A percentile compares a stretch with the other conserved stretches of the same genome.
These are phyloP conservation scores for Protonibea diacanthus DNA, from an alignment of 2,797 vertebrate genomes.

Conservation along the genomic window DNA sequence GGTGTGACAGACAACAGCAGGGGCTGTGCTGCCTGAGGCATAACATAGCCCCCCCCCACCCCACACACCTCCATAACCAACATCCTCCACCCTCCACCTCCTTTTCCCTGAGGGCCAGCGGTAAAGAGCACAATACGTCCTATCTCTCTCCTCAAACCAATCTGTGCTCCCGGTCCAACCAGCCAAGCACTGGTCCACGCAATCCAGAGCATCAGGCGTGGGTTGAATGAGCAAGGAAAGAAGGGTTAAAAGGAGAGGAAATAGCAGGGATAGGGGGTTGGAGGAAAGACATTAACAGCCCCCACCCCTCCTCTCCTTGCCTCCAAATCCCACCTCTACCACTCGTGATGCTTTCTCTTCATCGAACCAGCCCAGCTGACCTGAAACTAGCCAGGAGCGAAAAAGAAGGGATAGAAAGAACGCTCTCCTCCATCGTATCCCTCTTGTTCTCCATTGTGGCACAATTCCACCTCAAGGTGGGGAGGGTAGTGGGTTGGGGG, in stretches of 20 bases:
- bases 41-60: slow-evolving; percentile 31
- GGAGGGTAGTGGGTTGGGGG: slow-evolving; percentile 1
- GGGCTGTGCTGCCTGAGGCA: slow-evolving; percentile 69
- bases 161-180: slow-evolving; percentile 42
- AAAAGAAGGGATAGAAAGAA: slow-evolving; percentile 20
- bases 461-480: slow-evolving; percentile 41
- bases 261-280: slow-evolving; percentile 20
- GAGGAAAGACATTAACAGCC: slow-evolving; percentile 12
- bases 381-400: slow-evolving; percentile 55
- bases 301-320: neutral
- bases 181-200: slow-evolving; percentile 38
- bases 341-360: slow-evolving; percentile 38
- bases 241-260: slow-evolving; percentile 47
- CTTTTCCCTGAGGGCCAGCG: slow-evolving; percentile 60
- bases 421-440: slow-evolving; percentile 21
- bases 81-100: slow-evolving; percentile 51
- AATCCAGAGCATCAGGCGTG: slow-evolving; percentile 46
- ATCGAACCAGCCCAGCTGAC: slow-evolving; percentile 40
- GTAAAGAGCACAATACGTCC: slow-evolving; percentile 75
- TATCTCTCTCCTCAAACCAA: slow-evolving; percentile 51
- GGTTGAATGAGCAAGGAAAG: slow-evolving; percentile 58
- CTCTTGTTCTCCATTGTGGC: slow-evolving; percentile 50
- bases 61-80: slow-evolving; percentile 50
- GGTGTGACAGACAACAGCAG: slow-evolving; percentile 76
- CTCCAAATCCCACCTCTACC: slow-evolving; percentile 39